phyloP scores from a whole-genome alignment of 2,797 vertebrate genomes.

The Paedocypris micromegethes region DNA sequence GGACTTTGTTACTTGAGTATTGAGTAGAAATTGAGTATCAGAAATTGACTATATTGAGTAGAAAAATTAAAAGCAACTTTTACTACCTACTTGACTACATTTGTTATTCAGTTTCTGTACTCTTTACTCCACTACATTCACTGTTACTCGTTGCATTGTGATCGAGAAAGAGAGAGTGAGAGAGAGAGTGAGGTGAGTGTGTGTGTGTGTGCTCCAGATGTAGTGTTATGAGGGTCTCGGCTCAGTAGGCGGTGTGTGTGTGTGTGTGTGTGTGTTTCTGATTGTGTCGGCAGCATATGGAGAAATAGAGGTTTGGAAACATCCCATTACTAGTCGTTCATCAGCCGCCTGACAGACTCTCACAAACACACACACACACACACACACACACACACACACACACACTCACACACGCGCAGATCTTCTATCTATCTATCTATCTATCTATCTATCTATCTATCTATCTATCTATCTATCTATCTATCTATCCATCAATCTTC shows the following conservation, averaged over 20 bases:
- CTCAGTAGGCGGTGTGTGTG: constrained; percentile 74
- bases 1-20: too few relatives aligned
- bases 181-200: constrained; percentile 10
- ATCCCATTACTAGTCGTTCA: constrained; percentile 91
- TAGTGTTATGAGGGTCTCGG: constrained; percentile 66
- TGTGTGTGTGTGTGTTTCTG: constrained; percentile 75
- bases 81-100: too few relatives aligned
- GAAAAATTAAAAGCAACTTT: too few relatives aligned
- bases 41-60: too few relatives aligned
- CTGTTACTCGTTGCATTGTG: too few relatives aligned
- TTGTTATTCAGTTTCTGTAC: too few relatives aligned
- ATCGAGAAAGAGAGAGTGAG: constrained; percentile 2
- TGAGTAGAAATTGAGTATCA: too few relatives aligned
- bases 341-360: constrained; percentile 80
- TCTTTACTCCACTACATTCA: too few relatives aligned
- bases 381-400: constrained; percentile 19
- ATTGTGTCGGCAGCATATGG: constrained; percentile 80
- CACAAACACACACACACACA: constrained; percentile 78
- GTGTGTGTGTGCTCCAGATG: constrained; percentile 70
- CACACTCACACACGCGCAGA: too few relatives aligned
- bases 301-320: constrained; percentile 81
- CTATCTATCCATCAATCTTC: too few relatives aligned
- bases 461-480: too few relatives aligned
- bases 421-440: background rate
- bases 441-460: too few relatives aligned